These are phyloP conservation scores for Caiman crocodilus DNA, from an alignment of 2,797 vertebrate genomes.

Conservation along the genomic window DNA sequence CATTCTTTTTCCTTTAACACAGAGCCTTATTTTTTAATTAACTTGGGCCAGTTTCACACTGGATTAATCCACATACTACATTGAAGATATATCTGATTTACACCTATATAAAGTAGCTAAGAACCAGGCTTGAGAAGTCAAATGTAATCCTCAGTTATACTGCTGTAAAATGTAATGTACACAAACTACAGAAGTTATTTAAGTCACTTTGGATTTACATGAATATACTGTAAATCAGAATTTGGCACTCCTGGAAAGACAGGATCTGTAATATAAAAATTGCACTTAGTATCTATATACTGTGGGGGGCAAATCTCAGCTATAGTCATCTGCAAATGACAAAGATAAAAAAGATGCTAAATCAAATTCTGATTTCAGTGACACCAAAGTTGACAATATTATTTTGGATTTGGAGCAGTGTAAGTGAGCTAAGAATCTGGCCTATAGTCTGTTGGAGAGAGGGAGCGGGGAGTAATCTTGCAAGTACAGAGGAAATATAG, in stretches of 20 bases:
- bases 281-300: not conserved
- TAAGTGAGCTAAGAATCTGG: slow-evolving; percentile 48
- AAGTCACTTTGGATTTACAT: slow-evolving; percentile 27
- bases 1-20: slow-evolving; percentile 42
- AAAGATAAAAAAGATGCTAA: no score
- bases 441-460: slow-evolving; percentile 45
- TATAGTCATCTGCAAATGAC: no score
- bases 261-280: not conserved
- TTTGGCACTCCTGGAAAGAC: not conserved
- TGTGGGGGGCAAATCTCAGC: not conserved
- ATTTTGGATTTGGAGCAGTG: slow-evolving; percentile 2
- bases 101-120: slow-evolving; percentile 60
- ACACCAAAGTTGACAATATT: slow-evolving; percentile 7
- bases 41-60: slow-evolving; percentile 64
- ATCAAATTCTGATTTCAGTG: slow-evolving; percentile 16
- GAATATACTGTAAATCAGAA: not conserved
- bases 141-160: slow-evolving; percentile 8
- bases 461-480: slow-evolving; percentile 66
- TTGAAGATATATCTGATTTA: slow-evolving; percentile 61
- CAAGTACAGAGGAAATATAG: slow-evolving; percentile 66
- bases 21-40: slow-evolving; percentile 35
- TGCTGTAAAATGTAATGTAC: slow-evolving; percentile 33
- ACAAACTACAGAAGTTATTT: slow-evolving; percentile 38
- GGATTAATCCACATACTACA: slow-evolving; percentile 67
- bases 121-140: slow-evolving; percentile 56